These are phyloP conservation scores for Holotrichia oblita DNA, from an alignment of 1,140 invertebrate species.

Conservation along the genomic window DNA sequence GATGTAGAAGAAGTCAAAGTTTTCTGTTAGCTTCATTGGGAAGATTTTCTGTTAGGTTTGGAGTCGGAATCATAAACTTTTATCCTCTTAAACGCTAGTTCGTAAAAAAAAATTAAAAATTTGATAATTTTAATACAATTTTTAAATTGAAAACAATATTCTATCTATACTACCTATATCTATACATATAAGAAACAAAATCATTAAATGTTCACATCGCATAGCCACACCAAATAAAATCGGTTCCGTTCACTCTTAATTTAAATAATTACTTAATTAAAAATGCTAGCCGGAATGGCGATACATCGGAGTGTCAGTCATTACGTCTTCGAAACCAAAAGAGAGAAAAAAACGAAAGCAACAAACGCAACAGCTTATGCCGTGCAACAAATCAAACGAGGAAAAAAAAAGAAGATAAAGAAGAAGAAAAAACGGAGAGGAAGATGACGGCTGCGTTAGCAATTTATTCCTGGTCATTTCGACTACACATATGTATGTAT, in stretches of 20 bases:
- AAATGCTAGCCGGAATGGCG: constrained; percentile 1
- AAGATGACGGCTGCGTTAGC: neutral
- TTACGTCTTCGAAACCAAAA: neutral
- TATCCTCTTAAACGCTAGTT: too few relatives aligned
- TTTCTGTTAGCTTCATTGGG: too few relatives aligned
- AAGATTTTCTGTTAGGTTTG: too few relatives aligned
- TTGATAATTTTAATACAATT: too few relatives aligned
- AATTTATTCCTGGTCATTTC: neutral
- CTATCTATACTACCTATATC: too few relatives aligned
- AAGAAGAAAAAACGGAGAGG: neutral
- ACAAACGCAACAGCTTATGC: neutral
- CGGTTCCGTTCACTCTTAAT: constrained; percentile 6
- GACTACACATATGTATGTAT: neutral
- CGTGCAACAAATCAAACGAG: neutral
- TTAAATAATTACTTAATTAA: constrained; percentile 15
- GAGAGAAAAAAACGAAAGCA: neutral
- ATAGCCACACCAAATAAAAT: neutral
- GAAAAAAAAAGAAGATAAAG: neutral
- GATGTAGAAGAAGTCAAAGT: too few relatives aligned
- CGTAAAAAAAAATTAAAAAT: too few relatives aligned
- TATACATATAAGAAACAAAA: too few relatives aligned
- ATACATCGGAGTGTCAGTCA: neutral
- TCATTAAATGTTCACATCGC: neutral
- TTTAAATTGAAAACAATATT: too few relatives aligned
- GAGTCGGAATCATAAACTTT: too few relatives aligned